Conservation (phyloP, 1,140 invertebrate genomes). For the Grapholita molesta region DNA sequence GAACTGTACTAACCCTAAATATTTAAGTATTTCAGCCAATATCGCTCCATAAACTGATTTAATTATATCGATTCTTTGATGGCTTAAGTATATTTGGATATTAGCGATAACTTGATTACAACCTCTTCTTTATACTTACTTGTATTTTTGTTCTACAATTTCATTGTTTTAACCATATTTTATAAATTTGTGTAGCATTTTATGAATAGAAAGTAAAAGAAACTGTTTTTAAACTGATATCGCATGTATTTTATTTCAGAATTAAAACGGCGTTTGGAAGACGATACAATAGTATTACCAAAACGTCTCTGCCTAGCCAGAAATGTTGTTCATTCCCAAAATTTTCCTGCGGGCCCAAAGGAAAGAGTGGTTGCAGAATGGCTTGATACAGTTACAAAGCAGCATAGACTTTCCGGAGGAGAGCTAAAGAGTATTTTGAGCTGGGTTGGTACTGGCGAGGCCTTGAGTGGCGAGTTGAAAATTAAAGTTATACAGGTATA, state of each 20-base stretch:
- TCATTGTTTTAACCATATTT: too few relatives aligned
- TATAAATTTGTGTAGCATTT: too few relatives aligned
- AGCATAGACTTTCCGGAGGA: conserved; percentile 39
- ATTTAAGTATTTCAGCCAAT: background rate
- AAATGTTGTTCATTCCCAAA: conserved; percentile 56
- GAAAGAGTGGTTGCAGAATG: conserved; percentile 62
- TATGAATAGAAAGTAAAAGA: too few relatives aligned
- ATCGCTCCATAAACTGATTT: background rate
- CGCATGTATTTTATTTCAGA: conserved; percentile 41
- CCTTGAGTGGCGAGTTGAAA: conserved; percentile 59
- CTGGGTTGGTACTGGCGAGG: conserved; percentile 52
- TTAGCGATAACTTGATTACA: too few relatives aligned
- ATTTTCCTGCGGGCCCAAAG: conserved; percentile 61
- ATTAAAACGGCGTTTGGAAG: conserved; percentile 58
- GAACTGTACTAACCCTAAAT: background rate
- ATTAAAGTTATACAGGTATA: conserved; percentile 57
- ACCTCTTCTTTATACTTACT: too few relatives aligned
- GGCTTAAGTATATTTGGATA: too few relatives aligned
- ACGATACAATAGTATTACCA: conserved; percentile 45
- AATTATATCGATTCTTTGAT: background rate
- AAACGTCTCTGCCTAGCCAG: conserved; percentile 60
- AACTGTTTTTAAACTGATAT: too few relatives aligned
- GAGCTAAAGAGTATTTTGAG: conserved; percentile 49
- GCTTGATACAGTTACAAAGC: conserved; percentile 44
- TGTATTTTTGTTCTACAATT: too few relatives aligned